phyloP scores from a whole-genome alignment of 2,797 vertebrate species.

The Vultur gryphus region DNA sequence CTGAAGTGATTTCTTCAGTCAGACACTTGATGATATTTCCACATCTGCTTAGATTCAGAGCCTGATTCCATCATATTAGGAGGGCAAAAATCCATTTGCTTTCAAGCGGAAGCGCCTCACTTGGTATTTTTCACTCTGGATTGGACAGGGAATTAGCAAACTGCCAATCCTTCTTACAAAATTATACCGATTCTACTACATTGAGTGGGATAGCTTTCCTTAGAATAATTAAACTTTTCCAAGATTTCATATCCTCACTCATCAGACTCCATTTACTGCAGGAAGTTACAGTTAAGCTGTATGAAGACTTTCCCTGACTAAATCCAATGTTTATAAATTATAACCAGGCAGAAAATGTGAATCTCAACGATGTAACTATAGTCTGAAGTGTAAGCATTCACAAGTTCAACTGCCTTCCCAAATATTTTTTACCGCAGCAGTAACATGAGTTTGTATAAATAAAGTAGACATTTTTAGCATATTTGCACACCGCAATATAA shows the following conservation, averaged over 20 bases:
- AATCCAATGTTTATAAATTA: slow-evolving; percentile 25
- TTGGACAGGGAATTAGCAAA: not conserved
- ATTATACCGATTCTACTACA: not conserved
- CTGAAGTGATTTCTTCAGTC: not conserved
- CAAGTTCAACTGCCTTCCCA: slow-evolving; percentile 33
- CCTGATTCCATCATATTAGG: not conserved
- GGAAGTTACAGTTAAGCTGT: slow-evolving; percentile 27
- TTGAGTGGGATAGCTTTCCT: not conserved
- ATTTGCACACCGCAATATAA: not conserved
- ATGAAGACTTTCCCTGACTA: not conserved
- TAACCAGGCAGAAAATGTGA: slow-evolving; percentile 39
- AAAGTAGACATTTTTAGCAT: slow-evolving; percentile 22
- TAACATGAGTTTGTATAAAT: slow-evolving; percentile 43
- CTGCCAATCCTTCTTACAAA: not conserved
- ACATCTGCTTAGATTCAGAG: slow-evolving; percentile 22
- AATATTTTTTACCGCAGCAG: not conserved
- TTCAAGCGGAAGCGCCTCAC: not conserved
- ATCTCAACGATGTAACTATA: not conserved
- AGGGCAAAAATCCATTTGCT: not conserved
- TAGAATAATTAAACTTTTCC: slow-evolving; percentile 24
- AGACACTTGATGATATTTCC: not conserved
- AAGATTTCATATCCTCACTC: slow-evolving; percentile 39
- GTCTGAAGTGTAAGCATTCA: not conserved
- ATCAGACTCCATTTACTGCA: slow-evolving; percentile 15
- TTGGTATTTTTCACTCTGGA: slow-evolving; percentile 9